phyloP scores from a whole-genome alignment of 2,888 invertebrate genomes.

The Agonum fuliginosum region DNA sequence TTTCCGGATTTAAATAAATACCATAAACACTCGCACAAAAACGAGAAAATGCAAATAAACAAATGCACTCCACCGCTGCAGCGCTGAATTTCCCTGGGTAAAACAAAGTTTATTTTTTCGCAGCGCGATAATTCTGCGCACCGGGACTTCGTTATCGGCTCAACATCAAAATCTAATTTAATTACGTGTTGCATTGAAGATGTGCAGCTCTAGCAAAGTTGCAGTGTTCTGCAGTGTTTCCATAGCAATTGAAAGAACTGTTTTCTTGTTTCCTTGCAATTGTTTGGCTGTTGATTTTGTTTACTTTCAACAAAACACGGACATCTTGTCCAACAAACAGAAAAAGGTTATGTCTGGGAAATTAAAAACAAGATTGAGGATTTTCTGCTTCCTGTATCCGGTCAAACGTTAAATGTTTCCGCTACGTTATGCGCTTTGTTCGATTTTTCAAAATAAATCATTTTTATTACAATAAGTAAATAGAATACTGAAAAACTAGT shows the following conservation, averaged over 20 bases:
- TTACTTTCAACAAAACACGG: background rate
- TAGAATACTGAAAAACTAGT: too few relatives aligned
- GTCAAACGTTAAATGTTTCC: constrained; percentile 13
- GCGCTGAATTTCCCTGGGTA: background rate
- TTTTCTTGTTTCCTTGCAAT: constrained; percentile 20
- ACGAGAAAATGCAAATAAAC: background rate
- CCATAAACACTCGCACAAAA: background rate
- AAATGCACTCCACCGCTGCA: too few relatives aligned
- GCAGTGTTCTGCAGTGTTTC: constrained; percentile 11
- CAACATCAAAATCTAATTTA: constrained; percentile 34
- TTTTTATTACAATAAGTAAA: too few relatives aligned
- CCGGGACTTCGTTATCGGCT: constrained; percentile 26
- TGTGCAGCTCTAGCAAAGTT: constrained; percentile 8
- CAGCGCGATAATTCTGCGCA: constrained; percentile 6
- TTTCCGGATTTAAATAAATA: background rate
- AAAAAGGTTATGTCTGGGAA: background rate
- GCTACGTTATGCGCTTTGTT: background rate
- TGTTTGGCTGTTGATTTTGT: constrained; percentile 32
- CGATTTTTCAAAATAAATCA: too few relatives aligned
- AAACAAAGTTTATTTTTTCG: constrained; percentile 33
- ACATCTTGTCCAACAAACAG: constrained; percentile 1
- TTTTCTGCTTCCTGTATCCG: background rate
- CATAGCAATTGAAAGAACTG: constrained; percentile 21
- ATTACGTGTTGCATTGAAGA: constrained; percentile 28
- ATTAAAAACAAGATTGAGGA: constrained; percentile 25